phyloP scores from a whole-genome alignment of 2,113 vertebrate species.

The Thryonomys swinderianus region DNA sequence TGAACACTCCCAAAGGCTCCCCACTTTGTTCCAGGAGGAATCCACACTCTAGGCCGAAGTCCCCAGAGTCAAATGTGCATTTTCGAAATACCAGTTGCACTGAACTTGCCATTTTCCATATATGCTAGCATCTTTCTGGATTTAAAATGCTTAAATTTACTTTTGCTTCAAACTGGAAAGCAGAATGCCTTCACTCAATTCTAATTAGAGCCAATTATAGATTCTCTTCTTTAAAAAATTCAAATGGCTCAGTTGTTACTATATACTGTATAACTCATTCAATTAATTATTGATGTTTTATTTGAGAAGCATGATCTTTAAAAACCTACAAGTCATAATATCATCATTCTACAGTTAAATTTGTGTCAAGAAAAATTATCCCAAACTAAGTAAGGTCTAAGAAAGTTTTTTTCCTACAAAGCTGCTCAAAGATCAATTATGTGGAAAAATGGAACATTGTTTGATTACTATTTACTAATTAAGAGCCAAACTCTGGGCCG shows the following conservation, averaged over 20 bases:
- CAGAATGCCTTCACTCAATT: neutral
- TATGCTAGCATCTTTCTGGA: neutral
- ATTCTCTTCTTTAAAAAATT: constrained; percentile 10
- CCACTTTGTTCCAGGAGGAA: neutral
- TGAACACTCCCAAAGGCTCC: too few relatives aligned
- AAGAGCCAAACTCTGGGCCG: too few relatives aligned
- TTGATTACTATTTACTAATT: neutral
- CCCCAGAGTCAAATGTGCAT: neutral
- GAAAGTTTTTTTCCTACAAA: too few relatives aligned
- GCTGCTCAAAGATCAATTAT: neutral
- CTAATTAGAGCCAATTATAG: neutral
- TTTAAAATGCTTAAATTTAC: neutral
- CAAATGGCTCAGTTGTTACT: neutral
- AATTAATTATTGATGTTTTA: neutral
- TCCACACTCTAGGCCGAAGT: neutral
- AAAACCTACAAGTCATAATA: neutral
- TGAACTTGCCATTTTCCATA: neutral
- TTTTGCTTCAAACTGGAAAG: neutral
- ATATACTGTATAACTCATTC: neutral
- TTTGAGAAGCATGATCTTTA: neutral
- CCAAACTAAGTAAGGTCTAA: neutral
- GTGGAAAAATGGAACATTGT: neutral
- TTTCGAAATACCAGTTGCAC: neutral
- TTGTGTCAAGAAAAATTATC: neutral
- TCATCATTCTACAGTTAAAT: neutral